phyloP scores from a whole-genome alignment of 2,888 invertebrate species.

The Ormyrus labotus region DNA sequence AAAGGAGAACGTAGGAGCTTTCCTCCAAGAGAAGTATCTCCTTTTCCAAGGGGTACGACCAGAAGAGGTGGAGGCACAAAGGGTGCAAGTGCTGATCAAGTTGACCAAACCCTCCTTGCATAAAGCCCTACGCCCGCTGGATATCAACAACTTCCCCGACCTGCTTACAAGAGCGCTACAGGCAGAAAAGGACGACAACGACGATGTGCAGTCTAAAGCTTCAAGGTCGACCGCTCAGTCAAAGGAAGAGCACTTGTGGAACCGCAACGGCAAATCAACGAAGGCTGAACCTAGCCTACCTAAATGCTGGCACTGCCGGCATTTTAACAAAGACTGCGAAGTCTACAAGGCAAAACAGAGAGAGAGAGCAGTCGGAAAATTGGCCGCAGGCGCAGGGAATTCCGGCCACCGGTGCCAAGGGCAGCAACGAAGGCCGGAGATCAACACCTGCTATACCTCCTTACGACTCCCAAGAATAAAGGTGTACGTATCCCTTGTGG shows the following conservation, averaged over 20 bases:
- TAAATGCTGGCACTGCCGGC: conserved; percentile 10
- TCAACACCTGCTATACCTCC: no score
- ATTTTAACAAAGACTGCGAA: conserved; percentile 3
- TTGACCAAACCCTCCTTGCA: no score
- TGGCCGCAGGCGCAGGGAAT: not conserved
- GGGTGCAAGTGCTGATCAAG: not conserved
- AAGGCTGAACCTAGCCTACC: not conserved
- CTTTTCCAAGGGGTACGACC: conserved; percentile 5
- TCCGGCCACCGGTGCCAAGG: conserved; percentile 31
- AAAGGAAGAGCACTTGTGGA: not conserved
- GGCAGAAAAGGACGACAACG: not conserved
- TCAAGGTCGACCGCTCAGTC: no score
- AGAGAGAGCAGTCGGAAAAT: conserved; percentile 1
- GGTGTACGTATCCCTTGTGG: no score
- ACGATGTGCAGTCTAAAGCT: not conserved
- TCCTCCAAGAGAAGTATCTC: conserved; percentile 14
- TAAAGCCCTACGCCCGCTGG: not conserved
- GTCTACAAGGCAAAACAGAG: not conserved
- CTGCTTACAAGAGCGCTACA: not conserved
- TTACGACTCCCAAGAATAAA: no score
- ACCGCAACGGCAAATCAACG: not conserved
- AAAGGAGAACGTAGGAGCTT: conserved; percentile 34
- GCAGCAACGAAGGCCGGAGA: no score
- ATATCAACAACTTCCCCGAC: not conserved
- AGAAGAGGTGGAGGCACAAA: not conserved